Conservation (phyloP, 2,888 invertebrate genomes). For the Sarcophaga variegata region DNA sequence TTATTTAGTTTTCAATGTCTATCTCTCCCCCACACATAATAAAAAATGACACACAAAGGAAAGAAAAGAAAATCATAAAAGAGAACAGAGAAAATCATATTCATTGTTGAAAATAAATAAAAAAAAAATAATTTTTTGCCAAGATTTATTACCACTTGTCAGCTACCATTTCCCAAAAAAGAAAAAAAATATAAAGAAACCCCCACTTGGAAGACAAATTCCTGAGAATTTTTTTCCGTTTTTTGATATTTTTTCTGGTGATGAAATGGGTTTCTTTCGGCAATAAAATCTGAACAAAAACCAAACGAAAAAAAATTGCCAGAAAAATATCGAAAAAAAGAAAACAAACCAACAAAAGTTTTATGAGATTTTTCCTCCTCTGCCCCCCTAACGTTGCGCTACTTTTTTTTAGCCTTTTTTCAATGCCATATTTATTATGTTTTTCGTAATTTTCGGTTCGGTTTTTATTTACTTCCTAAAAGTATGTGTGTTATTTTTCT, state of each 20-base stretch:
- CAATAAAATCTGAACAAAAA: not conserved
- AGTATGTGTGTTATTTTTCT: slow-evolving; percentile 43
- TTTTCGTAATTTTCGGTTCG: not conserved
- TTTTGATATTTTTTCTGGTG: not conserved
- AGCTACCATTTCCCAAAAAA: slow-evolving; percentile 38
- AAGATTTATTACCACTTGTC: slow-evolving; percentile 69
- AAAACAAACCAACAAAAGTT: slow-evolving; percentile 52
- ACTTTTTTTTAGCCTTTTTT: slow-evolving; percentile 20
- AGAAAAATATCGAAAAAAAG: slow-evolving; percentile 45
- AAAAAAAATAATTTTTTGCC: slow-evolving; percentile 18
- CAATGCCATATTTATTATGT: not conserved
- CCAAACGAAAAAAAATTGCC: not conserved
- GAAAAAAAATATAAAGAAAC: slow-evolving; percentile 5
- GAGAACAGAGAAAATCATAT: slow-evolving; percentile 7
- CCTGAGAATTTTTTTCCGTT: not conserved
- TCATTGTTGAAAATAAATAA: slow-evolving; percentile 58
- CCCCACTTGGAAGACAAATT: not conserved
- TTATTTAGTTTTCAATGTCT: slow-evolving; percentile 30
- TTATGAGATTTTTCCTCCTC: slow-evolving; percentile 43
- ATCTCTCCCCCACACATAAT: not conserved
- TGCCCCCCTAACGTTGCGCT: not conserved
- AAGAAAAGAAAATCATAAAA: not conserved
- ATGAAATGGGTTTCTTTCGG: not conserved
- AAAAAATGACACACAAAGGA: not conserved
- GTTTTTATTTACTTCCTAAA: slow-evolving; percentile 28